Base-by-base conservation (phyloP, 2,888 invertebrate species). In the Yponomeuta malinellus region DNA sequence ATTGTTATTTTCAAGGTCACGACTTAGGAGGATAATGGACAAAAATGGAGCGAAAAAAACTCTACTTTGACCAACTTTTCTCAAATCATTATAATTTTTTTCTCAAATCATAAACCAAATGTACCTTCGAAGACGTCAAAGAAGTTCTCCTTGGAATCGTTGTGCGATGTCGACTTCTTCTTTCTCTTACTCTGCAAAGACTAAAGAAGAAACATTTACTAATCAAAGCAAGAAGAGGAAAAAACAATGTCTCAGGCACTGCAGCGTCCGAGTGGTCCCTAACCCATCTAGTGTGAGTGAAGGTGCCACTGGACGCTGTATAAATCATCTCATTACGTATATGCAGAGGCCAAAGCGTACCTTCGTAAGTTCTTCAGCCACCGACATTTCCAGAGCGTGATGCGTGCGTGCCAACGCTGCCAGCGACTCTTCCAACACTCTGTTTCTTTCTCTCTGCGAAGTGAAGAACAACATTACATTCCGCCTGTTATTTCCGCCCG, bases 381-480 rank as follows among this genome's bases (percentile, higher is more conserved):
- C 93, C 0, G 95, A 94, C 86, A 94, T 93, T 76, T 95, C 95
- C 0, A 95, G 81, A 12, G 94, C 94, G 81, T 95, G 95, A 76
- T 95, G 95, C 71, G 95, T 95, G 64, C 94, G 87, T 0, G 95
- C 95, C 52, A 95, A 81, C 1, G 95, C 95, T 29, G 94, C 94
- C 8, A 95, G 78, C 0, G 95, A 94, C 77, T 95, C 95, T 79
- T 95, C 95, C 10, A 95, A 79, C 9, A 95, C 94, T 2, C 95
- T 86, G 74, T 94, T 94, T 67, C 94, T 93, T 80, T 95, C 95
- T 74, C 88, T 78, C 91, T 92, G 77, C 37, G 9, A 66, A 12
- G 15, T 3, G 1, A 43, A 31, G 66, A 63, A 37, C 23, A 23
- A 23, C 23, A 23, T 23, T 23, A 23, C 23, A 23, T 23, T 23